A percentile compares a stretch with the other conserved stretches of the same genome.
These are phyloP conservation scores for Metacarcinus magister DNA, from an alignment of 2,888 invertebrate species.

Conservation along the genomic window DNA sequence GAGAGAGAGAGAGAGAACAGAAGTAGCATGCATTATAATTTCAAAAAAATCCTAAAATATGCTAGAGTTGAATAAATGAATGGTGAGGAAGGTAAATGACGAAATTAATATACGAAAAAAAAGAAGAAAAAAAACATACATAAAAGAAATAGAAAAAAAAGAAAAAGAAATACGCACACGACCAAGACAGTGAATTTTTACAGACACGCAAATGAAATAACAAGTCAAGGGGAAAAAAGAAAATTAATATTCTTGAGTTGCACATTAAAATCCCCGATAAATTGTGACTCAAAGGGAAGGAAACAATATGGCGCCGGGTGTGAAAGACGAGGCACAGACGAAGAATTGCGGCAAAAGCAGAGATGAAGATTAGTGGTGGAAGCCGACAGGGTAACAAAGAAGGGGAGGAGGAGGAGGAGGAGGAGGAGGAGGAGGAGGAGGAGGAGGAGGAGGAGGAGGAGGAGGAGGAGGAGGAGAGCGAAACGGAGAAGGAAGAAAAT, in stretches of 20 bases:
- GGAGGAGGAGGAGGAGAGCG: neutral
- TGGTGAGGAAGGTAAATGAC: neutral
- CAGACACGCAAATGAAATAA: neutral
- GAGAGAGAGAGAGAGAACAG: too few species aligned
- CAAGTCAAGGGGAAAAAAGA: neutral
- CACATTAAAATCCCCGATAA: neutral
- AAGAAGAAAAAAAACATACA: neutral
- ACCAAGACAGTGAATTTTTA: neutral
- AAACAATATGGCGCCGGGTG: neutral
- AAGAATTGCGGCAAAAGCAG: neutral
- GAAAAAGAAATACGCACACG: neutral
- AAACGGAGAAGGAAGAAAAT: neutral
- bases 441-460: slow-evolving; percentile 2
- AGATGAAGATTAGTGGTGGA: slow-evolving; percentile 36
- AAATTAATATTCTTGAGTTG: neutral
- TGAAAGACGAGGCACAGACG: slow-evolving; percentile 1
- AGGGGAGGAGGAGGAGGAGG: slow-evolving; percentile 14
- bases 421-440: slow-evolving; percentile 22
- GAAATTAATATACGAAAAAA: neutral
- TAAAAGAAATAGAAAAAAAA: neutral
- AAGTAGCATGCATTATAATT: too few species aligned
- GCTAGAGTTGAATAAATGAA: too few species aligned
- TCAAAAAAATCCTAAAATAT: too few species aligned
- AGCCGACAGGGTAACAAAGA: slow-evolving; percentile 44
- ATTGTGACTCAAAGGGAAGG: neutral